phyloP scores from a whole-genome alignment of 2,113 vertebrate genomes.

The Ceyx margarethae region DNA sequence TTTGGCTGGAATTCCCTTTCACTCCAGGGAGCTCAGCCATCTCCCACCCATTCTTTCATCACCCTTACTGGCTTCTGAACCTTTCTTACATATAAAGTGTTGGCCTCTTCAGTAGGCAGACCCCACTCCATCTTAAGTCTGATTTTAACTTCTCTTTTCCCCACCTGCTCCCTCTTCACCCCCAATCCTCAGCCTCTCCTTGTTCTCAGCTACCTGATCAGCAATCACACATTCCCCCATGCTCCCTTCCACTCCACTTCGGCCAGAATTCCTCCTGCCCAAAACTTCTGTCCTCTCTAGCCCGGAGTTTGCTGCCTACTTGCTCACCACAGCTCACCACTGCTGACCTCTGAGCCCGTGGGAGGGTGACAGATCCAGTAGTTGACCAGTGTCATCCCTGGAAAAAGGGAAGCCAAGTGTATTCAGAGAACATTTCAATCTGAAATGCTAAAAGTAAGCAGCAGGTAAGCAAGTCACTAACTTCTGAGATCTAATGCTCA shows the following conservation, averaged over 20 bases:
- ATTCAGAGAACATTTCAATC: background rate
- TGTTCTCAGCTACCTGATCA: background rate
- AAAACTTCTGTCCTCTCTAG: background rate
- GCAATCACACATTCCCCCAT: rapidly evolving
- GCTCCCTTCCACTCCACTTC: background rate
- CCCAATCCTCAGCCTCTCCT: background rate
- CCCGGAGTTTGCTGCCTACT: background rate
- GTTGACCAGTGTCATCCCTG: background rate
- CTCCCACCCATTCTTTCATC: slow-evolving; percentile 1
- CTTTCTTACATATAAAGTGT: background rate
- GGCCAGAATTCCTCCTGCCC: background rate
- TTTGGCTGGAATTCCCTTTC: background rate
- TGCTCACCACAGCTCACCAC: background rate
- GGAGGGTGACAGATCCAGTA: rapidly evolving
- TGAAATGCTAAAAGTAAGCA: background rate
- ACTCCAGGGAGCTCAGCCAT: background rate
- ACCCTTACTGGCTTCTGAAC: background rate
- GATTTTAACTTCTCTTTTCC: background rate
- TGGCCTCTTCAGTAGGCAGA: background rate
- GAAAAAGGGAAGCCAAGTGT: background rate
- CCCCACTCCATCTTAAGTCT: background rate
- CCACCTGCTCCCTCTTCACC: background rate
- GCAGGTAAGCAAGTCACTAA: background rate
- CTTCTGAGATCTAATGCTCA: background rate
- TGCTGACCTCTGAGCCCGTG: rapidly evolving